Evolutionary conservation across 2,888 invertebrate species (phyloP).

Genomic region (Rhagium mordax): DNA sequence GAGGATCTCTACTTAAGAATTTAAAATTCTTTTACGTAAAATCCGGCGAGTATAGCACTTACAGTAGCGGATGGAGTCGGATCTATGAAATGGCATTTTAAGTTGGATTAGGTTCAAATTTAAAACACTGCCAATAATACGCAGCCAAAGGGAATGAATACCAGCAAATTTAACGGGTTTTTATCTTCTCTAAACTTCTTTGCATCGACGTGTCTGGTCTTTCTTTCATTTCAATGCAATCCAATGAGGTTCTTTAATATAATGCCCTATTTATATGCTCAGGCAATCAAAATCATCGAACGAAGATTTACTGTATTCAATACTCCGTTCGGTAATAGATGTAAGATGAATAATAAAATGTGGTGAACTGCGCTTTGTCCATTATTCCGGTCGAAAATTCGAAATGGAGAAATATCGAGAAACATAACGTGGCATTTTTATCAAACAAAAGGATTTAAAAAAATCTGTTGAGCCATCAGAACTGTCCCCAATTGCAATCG

Average conservation of each 20-base stretch:
- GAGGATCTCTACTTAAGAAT: constrained; percentile 67
- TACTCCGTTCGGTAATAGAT: neutral
- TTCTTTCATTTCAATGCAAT: constrained; percentile 51
- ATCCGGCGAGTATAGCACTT: constrained; percentile 70
- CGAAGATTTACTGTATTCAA: constrained; percentile 3
- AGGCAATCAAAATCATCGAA: neutral
- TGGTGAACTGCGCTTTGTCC: too few species aligned
- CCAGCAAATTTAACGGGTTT: constrained; percentile 61
- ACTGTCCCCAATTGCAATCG: too few species aligned
- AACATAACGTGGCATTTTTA: too few species aligned
- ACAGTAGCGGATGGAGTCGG: constrained; percentile 65
- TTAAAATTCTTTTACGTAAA: constrained; percentile 71
- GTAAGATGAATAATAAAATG: neutral
- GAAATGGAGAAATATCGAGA: too few species aligned
- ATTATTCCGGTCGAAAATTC: too few species aligned
- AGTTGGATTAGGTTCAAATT: constrained; percentile 72
- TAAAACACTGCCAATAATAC: constrained; percentile 71
- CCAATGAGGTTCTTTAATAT: constrained; percentile 25
- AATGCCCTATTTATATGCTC: constrained; percentile 28
- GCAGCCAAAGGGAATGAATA: constrained; percentile 66
- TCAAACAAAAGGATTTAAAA: too few species aligned
- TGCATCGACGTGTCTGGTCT: constrained; percentile 54
- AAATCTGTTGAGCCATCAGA: too few species aligned
- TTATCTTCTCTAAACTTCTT: constrained; percentile 54
- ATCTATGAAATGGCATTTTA: constrained; percentile 72